phyloP scores from a whole-genome alignment of 1,140 invertebrate species.

The Thalassaphorura encarpata region DNA sequence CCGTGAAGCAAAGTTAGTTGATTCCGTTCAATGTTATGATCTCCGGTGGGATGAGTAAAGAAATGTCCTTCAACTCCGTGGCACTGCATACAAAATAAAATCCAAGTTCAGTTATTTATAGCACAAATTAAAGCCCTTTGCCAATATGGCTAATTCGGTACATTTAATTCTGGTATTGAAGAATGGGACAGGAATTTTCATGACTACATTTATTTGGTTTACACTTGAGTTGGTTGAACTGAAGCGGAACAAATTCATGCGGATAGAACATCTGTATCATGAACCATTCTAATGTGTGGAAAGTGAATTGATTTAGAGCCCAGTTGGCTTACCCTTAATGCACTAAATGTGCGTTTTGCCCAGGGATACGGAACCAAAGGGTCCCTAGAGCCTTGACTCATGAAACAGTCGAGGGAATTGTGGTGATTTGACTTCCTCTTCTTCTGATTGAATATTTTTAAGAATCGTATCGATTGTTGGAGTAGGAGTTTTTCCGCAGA shows the following conservation, averaged over 20 bases:
- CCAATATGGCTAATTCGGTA: conserved; percentile 38
- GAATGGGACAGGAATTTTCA: conserved; percentile 43
- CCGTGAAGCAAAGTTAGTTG: conserved; percentile 43
- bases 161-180: conserved; percentile 44
- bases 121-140: background rate
- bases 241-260: background rate
- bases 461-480: too few species aligned
- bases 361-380: too few species aligned
- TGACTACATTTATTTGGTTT: conserved; percentile 39
- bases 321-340: too few species aligned
- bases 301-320: too few species aligned
- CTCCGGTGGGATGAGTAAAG: conserved; percentile 39
- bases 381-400: too few species aligned
- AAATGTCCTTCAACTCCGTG: conserved; percentile 45
- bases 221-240: background rate
- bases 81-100: conserved; percentile 33
- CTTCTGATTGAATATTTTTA: too few species aligned
- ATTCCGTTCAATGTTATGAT: conserved; percentile 45
- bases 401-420: too few species aligned
- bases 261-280: background rate
- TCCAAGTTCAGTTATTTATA: background rate
- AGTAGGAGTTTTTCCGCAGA: too few species aligned
- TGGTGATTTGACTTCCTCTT: too few species aligned
- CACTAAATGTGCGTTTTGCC: too few species aligned
- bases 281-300: background rate